phyloP scores from a whole-genome alignment of 2,113 vertebrate genomes.

The Ageneiosus marmoratus region DNA sequence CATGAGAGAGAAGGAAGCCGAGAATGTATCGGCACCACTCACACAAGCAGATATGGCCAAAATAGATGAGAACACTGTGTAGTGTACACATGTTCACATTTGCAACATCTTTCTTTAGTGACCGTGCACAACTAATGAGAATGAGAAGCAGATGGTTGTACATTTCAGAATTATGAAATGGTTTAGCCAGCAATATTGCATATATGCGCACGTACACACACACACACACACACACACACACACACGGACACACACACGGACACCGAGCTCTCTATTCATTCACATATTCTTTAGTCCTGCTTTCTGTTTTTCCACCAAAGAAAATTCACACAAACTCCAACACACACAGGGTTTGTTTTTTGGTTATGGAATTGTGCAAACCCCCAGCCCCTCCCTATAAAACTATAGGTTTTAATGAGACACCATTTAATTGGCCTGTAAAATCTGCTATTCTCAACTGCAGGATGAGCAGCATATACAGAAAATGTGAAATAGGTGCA shows the following conservation, averaged over 20 bases:
- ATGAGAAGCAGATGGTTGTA: background rate
- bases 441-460: background rate
- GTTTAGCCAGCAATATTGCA: background rate
- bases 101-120: conserved; percentile 4
- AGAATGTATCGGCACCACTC: conserved; percentile 52
- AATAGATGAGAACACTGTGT: conserved; percentile 69
- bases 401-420: background rate
- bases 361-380: background rate
- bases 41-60: conserved; percentile 54
- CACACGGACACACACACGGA: background rate
- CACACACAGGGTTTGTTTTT: background rate
- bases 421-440: background rate
- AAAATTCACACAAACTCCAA: background rate
- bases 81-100: conserved; percentile 9
- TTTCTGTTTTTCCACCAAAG: background rate
- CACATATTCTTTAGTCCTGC: background rate
- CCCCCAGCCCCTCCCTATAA: too few relatives aligned
- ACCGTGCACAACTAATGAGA: conserved; percentile 17
- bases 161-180: background rate
- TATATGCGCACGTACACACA: background rate
- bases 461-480: background rate
- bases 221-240: background rate
- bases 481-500: background rate
- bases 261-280: background rate
- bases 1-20: conserved; percentile 63